Percentiles rank a stretch among this genome's conserved stretches.
Evolutionary conservation across 1,140 invertebrate genomes (phyloP).

Genomic region (Delia radicum): DNA sequence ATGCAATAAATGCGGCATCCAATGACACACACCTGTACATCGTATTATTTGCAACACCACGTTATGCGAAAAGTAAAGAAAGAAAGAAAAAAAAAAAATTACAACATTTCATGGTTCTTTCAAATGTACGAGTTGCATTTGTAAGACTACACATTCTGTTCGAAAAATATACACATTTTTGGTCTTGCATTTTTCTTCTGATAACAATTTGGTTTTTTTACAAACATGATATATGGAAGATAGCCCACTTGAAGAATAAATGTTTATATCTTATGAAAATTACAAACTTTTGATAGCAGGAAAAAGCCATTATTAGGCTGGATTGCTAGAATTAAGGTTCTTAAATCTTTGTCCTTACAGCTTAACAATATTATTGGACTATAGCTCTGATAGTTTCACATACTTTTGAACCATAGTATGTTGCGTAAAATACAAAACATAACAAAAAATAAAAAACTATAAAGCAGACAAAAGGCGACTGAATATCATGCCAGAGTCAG

Average conservation of each 20-base stretch:
- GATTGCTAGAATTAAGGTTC: too few relatives aligned
- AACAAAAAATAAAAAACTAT: background rate
- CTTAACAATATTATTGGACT: too few relatives aligned
- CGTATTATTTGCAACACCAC: background rate
- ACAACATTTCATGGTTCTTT: background rate
- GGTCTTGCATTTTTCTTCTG: too few relatives aligned
- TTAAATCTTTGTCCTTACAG: too few relatives aligned
- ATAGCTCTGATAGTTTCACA: too few relatives aligned
- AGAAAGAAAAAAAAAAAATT: background rate
- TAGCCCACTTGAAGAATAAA: too few relatives aligned
- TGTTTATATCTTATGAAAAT: too few relatives aligned
- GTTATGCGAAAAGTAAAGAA: background rate
- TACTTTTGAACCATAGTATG: background rate
- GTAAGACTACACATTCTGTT: background rate
- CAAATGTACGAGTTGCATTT: too few relatives aligned
- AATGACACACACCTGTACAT: background rate
- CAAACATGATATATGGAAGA: too few relatives aligned
- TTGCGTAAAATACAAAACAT: background rate
- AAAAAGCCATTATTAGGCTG: too few relatives aligned
- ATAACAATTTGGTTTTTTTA: too few relatives aligned
- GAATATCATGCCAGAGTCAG: constrained; percentile 3
- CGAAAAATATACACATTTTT: background rate
- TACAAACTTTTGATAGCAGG: too few relatives aligned
- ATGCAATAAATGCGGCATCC: constrained; percentile 14
- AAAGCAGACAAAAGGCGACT: background rate